phyloP scores from a whole-genome alignment of 1,140 invertebrate genomes.

The Saxidomus purpurata region DNA sequence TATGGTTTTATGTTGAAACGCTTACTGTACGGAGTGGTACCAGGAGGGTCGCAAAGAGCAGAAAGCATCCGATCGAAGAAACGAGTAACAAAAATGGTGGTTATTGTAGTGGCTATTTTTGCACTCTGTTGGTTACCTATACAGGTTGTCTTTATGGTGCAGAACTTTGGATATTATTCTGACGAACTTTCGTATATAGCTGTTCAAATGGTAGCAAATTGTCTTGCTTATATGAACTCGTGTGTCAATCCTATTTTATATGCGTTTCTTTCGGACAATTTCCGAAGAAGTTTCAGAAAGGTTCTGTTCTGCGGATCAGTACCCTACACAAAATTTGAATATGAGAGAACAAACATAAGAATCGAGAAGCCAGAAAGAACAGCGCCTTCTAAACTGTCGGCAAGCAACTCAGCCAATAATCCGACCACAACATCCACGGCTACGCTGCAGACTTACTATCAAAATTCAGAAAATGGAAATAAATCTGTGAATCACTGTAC shows the following conservation, averaged over 20 bases:
- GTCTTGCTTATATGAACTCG: constrained; percentile 97
- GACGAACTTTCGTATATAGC: constrained; percentile 87
- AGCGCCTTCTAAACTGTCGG: background rate
- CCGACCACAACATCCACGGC: constrained; percentile 16
- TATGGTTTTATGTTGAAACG: constrained; percentile 96
- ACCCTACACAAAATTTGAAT: constrained; percentile 76
- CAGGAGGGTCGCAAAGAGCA: constrained; percentile 90
- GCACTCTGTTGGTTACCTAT: constrained; percentile 98
- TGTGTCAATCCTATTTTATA: constrained; percentile 99
- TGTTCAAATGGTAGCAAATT: constrained; percentile 94
- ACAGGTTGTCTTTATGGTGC: constrained; percentile 89
- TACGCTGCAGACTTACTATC: constrained; percentile 40
- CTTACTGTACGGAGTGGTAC: constrained; percentile 88
- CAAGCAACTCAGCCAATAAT: background rate
- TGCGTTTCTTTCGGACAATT: constrained; percentile 96
- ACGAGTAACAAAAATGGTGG: constrained; percentile 96
- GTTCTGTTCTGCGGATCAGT: constrained; percentile 85
- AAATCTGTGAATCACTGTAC: constrained; percentile 51
- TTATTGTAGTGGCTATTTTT: constrained; percentile 97
- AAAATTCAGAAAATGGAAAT: constrained; percentile 33
- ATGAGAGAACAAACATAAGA: constrained; percentile 80
- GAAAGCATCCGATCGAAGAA: constrained; percentile 94
- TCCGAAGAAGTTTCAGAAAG: constrained; percentile 93
- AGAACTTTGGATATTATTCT: constrained; percentile 87
- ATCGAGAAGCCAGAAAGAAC: constrained; percentile 37